Evolutionary conservation across 2,888 invertebrate genomes (phyloP).

Genomic region (Melieria picta): DNA sequence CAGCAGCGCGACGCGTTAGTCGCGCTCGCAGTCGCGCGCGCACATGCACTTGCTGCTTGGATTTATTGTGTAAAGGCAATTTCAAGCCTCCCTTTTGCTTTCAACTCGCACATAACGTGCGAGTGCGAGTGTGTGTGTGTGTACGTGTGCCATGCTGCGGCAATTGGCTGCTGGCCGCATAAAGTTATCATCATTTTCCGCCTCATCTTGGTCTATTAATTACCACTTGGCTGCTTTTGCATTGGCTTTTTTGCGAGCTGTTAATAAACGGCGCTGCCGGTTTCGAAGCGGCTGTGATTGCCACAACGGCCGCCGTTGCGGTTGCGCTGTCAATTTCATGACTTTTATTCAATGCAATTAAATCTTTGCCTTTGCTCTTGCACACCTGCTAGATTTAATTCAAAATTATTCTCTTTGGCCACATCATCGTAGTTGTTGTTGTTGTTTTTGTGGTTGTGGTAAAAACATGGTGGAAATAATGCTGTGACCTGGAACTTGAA

Average conservation of each 20-base stretch:
- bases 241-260: constrained; percentile 15
- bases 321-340: constrained; percentile 25
- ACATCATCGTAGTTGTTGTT: neutral
- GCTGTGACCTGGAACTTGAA: neutral
- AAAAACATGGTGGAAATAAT: neutral
- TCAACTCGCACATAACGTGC: constrained; percentile 22
- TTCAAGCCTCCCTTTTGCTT: constrained; percentile 28
- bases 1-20: constrained; percentile 4
- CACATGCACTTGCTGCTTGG: constrained; percentile 13
- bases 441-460: constrained; percentile 1
- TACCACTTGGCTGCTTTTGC: constrained; percentile 43
- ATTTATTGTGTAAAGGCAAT: constrained; percentile 39
- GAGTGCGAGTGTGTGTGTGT: constrained; percentile 20
- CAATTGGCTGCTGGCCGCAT: constrained; percentile 29
- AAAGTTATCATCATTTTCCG: constrained; percentile 45
- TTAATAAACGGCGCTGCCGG: constrained; percentile 31
- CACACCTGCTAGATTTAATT: constrained; percentile 14
- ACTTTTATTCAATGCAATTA: constrained; percentile 40
- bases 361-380: constrained; percentile 16
- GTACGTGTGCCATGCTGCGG: neutral
- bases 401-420: constrained; percentile 4
- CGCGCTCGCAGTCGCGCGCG: constrained; percentile 17
- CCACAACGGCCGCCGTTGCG: constrained; percentile 5
- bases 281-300: constrained; percentile 4
- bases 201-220: constrained; percentile 52